Evolutionary conservation across 2,113 vertebrate genomes (phyloP), one percentile per base, ranked within the genome.

Genomic region (Xyliphius kryptos): DNA sequence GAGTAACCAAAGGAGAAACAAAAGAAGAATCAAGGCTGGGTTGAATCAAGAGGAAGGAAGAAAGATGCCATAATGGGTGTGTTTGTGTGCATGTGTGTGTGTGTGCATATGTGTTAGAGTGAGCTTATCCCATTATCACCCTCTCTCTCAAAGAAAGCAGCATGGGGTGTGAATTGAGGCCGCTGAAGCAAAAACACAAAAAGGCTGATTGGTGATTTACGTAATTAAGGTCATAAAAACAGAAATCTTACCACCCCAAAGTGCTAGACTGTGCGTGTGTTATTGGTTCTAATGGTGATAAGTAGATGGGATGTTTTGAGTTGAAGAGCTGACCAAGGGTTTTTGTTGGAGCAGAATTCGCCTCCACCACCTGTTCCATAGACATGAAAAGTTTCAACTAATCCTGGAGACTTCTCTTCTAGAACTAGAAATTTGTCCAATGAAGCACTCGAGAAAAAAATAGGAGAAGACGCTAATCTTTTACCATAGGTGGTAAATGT

Each of bases 281-380:
- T 17, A 37, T 49, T 22, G 41, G 4, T 3, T 7, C 7, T 2
- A 20, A 52, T 44, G 32, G 44, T 67, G 56, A 57, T 1, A 11
- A 15, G 13, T 8, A 21, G 75, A 73, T 44, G 67, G 13, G 0
- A 3, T n/a, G n/a, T 8, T 47, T 2, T 38, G 32, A 68, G 70
- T 57, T 63, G 21, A 47, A 65, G 63, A 3, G 43, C 6, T 32
- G 14, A 22, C n/a, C 11, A 46, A 26, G 43, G 65, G 9, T 41
- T 41, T 26, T 38, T n/a, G n/a, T 38, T 53, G 55, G 68, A 36
- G 54, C 54, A 56, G 47, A 19, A 44, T 47, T 52, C 56, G 26
- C 76, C 74, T 53, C 9, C 63, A 66, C 87, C 89, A 91, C 91
- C 88, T 91, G 83, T 83, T 82, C 81, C 71, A 67, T 72, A 64